Base-by-base conservation (phyloP, 2,888 invertebrate species). In the Dendrolimus houi region DNA sequence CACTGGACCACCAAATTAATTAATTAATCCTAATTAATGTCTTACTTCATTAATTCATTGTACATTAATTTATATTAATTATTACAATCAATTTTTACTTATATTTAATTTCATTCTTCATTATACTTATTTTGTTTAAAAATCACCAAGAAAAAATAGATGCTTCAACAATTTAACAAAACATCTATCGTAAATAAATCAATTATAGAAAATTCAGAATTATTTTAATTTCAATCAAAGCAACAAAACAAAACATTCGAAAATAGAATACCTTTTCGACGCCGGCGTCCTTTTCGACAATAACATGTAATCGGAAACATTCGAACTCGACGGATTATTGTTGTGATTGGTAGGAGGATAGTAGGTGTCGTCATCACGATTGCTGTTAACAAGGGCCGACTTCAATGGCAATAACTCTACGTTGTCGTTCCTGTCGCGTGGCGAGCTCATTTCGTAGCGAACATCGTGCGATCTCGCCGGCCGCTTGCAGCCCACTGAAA, bases 281-380 rank as follows among this genome's bases (percentile, higher is more conserved):
- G 89, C 91, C 81, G 90, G 90, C 62, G 91, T 89, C 64, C 91
- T 75, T 66, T 91, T 91, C 52, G 91, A 91, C 58, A 91, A 78
- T 62, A 90, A 70, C 55, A 87, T 83, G 64, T 91, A 91, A 52
- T 91, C 91, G 66, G 81, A 74, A 41, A 81, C 70, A 62, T 81
- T 87, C 1, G 88, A 82, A 42, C 79, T 82, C 55, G 89, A 86
- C 0, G 88, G 87, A 59, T 81, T 80, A 57, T 75, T 79, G 63
- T 76, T 79, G 64, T 79, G 76, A 53, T 75, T 74, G 56, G 80
- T 80, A 58, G 79, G 69, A 52, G 83, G 85, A 12, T 84, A 81
- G 62, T 85, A 89, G 62, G 87, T 87, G n/a, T 79, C 75, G 54
- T 89, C 90, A 60, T 88, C 87, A 59, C 81, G 85, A 73, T 82